Evolutionary conservation across 2,888 invertebrate species (phyloP).

Genomic region (Brachylomia viminalis): DNA sequence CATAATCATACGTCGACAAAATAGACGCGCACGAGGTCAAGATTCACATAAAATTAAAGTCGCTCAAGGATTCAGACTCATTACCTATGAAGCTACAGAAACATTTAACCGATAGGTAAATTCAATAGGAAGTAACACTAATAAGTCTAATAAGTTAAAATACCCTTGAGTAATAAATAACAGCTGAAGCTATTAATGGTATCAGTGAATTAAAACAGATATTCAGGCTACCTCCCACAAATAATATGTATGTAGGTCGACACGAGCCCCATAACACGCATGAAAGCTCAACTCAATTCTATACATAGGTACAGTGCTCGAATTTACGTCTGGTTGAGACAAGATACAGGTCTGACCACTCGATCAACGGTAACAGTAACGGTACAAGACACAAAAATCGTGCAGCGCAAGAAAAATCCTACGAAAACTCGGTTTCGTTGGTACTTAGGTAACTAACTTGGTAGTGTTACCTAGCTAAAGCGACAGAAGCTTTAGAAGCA

Average conservation of each 20-base stretch:
- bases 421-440: slow-evolving; percentile 68
- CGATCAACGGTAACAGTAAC: slow-evolving; percentile 88
- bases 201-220: slow-evolving; percentile 55
- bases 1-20: slow-evolving; percentile 21
- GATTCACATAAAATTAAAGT: slow-evolving; percentile 19
- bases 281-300: slow-evolving; percentile 66
- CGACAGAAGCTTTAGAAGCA: slow-evolving; percentile 9
- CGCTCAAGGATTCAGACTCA: slow-evolving; percentile 2
- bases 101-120: slow-evolving; percentile 12
- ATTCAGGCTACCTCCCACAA: slow-evolving; percentile 72
- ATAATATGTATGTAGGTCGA: slow-evolving; percentile 77
- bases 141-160: neutral
- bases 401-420: slow-evolving; percentile 81
- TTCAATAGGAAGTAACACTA: neutral
- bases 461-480: slow-evolving; percentile 11
- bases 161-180: slow-evolving; percentile 38
- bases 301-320: slow-evolving; percentile 75
- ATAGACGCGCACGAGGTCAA: slow-evolving; percentile 33
- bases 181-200: slow-evolving; percentile 55
- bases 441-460: slow-evolving; percentile 17
- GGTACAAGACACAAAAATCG: slow-evolving; percentile 86
- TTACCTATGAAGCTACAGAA: slow-evolving; percentile 4
- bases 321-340: slow-evolving; percentile 82
- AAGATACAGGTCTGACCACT: slow-evolving; percentile 88
- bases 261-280: slow-evolving; percentile 61